Evolutionary conservation across 2,888 invertebrate species (phyloP), one percentile per base, ranked within the genome.

Genomic region (Chrysopilus asiliformis): DNA sequence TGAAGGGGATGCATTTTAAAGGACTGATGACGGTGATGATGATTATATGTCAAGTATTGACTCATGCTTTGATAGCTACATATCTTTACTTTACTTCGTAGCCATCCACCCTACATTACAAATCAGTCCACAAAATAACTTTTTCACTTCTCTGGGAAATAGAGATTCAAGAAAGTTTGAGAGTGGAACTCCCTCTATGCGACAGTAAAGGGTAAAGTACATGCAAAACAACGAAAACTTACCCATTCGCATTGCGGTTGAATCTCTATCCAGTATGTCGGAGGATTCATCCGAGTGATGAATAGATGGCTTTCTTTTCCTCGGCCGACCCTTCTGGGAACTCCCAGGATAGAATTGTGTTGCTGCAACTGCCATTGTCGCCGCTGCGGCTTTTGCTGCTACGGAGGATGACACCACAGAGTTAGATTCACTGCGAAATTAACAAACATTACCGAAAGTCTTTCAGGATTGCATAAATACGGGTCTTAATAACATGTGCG

Each of bases 241-340:
- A 46, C 46, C 46, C 43, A 46, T 44, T 43, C 40, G 35, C 43
- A 45, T 43, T 16, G 44, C 37, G 36, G 43, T 38, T 13, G 43
- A 32, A 20, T 41, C 40, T 26, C 40, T 32, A 18, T 36, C 39
- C 26, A 45, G 24, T 17, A 42, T 33, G 34, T 40, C 28, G 7
- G 40, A 32, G n/a, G 42, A 30, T 15, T 41, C 19, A 16, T 40
- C 40, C 32, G 45, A 40, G 38, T 43, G 12, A 7, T n/a, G 12
- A 39, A 42, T 35, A 49, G 51, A 15, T 37, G 47, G 37, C 50
- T 53, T 53, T 17, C 45, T 37, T 48, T 56, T 59, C 1, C 53
- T 43, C 3, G 53, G 53, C 12, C 58, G 50, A 1, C 56, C 56
- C 20, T 47, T 47, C 36, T 47, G 32, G 12, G 38, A 15, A 13